Base-by-base conservation (phyloP, 2,888 invertebrate genomes). In the Apodemia mormo region DNA sequence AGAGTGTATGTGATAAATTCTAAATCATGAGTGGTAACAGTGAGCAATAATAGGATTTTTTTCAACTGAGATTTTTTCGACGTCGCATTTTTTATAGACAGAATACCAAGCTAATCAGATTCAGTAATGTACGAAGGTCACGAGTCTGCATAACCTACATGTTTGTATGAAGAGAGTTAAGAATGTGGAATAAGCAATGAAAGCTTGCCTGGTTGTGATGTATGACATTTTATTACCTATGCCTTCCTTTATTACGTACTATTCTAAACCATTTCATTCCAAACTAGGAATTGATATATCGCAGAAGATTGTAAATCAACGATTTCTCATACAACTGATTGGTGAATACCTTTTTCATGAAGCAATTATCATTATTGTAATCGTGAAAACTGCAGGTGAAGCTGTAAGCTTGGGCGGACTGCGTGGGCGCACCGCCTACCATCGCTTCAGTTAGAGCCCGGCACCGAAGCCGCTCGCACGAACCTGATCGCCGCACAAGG, bases 401-500 rank as follows among this genome's bases (percentile, higher is more conserved):
- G 79, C 76, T 78, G 81, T 77, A 75, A 80, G 79, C 78, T 78
- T 77, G 75, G 78, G 80, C 72, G 78, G 79, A 78, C 78, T 77
- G 78, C 82, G 89, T 88, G 88, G 89, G 91, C 90, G 88, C 77
- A 72, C 76, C 78, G 76, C 78, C 74, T 73, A 71, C 76, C 71
- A 68, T 72, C 78, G 82, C 80, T 65, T 88, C 91, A 93, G 93
- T 93, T 78, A 90, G 88, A 91, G 89, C 82, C 86, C 83, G 92
- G 92, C 92, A 81, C 78, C 85, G 87, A 83, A 85, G 88, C 91
- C 90, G 90, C 90, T 92, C 92, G 90, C 92, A 93, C 93, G 93
- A 92, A 87, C 80, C 87, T 83, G 85, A 86, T 87, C 81, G 92
- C 92, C 90, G 90, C 90, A 90, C 87, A 92, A 93, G 93, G 92